Percentiles rank a stretch among this genome's conserved stretches.
Conservation (phyloP, 2,797 vertebrate genomes). For the Garrulus glandarius region DNA sequence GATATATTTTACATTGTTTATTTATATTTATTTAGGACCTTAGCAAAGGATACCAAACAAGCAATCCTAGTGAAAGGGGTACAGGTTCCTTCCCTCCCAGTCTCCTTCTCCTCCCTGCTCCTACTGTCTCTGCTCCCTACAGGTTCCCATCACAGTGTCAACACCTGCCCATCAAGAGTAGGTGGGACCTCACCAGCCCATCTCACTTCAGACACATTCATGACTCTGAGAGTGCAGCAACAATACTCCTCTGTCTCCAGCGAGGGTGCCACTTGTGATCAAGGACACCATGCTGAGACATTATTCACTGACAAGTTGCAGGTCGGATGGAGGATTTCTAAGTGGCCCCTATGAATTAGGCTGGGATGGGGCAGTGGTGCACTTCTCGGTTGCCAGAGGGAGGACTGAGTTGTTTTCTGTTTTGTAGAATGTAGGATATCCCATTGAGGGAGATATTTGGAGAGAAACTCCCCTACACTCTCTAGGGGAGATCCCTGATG, state of each 20-base stretch:
- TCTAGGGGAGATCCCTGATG: neutral
- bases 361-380: neutral
- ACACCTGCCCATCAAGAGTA: neutral
- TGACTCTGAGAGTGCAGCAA: neutral
- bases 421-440: neutral
- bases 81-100: neutral
- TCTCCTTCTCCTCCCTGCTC: neutral
- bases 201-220: neutral
- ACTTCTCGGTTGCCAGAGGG: neutral
- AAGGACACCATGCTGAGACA: neutral
- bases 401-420: neutral
- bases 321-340: neutral
- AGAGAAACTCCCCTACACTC: neutral
- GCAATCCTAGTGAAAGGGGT: neutral
- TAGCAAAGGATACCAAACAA: neutral
- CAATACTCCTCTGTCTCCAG: neutral
- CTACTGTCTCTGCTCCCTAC: neutral
- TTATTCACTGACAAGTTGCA: neutral
- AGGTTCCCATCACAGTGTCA: neutral
- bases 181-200: neutral
- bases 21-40: neutral
- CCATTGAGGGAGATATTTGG: neutral
- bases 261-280: neutral
- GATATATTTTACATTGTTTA: neutral
- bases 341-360: neutral